These are phyloP conservation scores for Polypterus bichir DNA, from an alignment of 2,113 vertebrate genomes.

Conservation along the genomic window DNA sequence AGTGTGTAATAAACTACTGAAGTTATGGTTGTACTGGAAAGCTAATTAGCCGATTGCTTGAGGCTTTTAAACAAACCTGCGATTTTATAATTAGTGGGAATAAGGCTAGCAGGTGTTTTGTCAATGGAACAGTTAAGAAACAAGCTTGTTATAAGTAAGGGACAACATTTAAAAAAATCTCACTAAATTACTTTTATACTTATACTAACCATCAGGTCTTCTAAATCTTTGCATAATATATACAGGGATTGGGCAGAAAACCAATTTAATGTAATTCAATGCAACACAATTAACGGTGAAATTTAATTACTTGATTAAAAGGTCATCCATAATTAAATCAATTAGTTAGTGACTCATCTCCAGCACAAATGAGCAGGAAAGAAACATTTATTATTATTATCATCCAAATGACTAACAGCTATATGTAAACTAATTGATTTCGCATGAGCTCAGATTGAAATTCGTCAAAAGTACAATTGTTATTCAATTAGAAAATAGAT, in stretches of 20 bases:
- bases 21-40: not conserved
- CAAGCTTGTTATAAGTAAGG: not conserved
- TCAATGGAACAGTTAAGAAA: not conserved
- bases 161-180: not conserved
- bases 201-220: too few relatives aligned
- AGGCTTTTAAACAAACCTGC: not conserved
- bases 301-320: conserved; percentile 13
- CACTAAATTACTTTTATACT: too few relatives aligned
- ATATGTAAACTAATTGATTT: conserved; percentile 12
- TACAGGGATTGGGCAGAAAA: too few relatives aligned
- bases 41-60: not conserved
- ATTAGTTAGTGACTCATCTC: conserved; percentile 7
- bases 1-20: not conserved
- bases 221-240: too few relatives aligned
- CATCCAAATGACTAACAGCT: conserved; percentile 12
- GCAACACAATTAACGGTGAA: conserved; percentile 3
- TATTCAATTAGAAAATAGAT: not conserved
- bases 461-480: not conserved
- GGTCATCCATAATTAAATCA: conserved; percentile 14
- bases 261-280: conserved; percentile 1
- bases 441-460: not conserved
- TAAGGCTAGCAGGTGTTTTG: not conserved
- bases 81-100: not conserved
- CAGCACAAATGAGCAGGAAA: conserved; percentile 12
- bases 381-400: not conserved